A percentile compares a stretch with the other conserved stretches of the same genome.
Evolutionary conservation across 2,888 invertebrate genomes (phyloP).

Genomic region (Seira sanloemensis): DNA sequence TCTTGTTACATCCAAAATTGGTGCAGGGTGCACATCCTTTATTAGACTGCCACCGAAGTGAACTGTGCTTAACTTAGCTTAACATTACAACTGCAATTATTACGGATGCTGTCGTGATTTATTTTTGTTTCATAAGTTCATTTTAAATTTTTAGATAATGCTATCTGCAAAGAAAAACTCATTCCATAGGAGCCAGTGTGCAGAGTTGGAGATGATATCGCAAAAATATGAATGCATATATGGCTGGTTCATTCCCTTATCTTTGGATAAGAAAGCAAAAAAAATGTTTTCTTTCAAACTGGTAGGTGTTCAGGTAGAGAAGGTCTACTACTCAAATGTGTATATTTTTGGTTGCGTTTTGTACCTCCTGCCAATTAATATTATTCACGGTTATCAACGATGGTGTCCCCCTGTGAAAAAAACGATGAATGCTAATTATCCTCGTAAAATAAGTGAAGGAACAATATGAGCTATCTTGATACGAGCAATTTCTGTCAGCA

Average conservation of each 20-base stretch:
- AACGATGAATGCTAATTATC: constrained; percentile 54
- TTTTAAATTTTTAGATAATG: constrained; percentile 25
- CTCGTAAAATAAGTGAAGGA: constrained; percentile 48
- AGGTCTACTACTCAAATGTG: too few relatives aligned
- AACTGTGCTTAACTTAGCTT: too few relatives aligned
- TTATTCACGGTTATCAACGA: constrained; percentile 52
- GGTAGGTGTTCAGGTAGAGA: too few relatives aligned
- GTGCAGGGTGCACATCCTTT: constrained; percentile 36
- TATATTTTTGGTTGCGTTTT: too few relatives aligned
- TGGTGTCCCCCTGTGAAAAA: constrained; percentile 61
- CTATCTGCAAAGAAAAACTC: constrained; percentile 23
- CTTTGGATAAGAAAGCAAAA: too few relatives aligned
- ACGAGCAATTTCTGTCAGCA: constrained; percentile 61
- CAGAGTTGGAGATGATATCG: constrained; percentile 50
- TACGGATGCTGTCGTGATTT: constrained; percentile 54
- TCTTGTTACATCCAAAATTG: constrained; percentile 46
- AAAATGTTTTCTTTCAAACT: too few relatives aligned
- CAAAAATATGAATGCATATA: not conserved
- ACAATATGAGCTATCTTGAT: constrained; percentile 44
- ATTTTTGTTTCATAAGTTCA: constrained; percentile 33
- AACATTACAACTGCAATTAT: constrained; percentile 22
- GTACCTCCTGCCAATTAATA: constrained; percentile 51
- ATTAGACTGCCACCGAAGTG: too few relatives aligned
- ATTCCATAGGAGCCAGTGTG: constrained; percentile 12
- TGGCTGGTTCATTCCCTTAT: not conserved